These are phyloP conservation scores for Phoenicopterus ruber DNA, from an alignment of 2,113 vertebrate species.

Conservation along the genomic window DNA sequence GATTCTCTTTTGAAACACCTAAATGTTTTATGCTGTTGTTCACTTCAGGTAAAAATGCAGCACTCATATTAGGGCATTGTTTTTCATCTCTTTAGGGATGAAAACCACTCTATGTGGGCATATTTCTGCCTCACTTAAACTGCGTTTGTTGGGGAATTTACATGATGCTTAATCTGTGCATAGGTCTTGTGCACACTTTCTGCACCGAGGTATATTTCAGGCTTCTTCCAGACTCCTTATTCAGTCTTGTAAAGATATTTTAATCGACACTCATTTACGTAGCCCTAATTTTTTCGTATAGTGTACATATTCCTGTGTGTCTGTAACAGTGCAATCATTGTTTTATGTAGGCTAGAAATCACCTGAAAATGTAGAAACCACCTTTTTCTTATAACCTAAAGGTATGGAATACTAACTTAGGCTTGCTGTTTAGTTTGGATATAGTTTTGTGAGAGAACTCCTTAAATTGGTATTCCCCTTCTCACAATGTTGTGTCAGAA, in stretches of 20 bases:
- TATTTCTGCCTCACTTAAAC: slow-evolving; percentile 1
- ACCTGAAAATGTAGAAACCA: slow-evolving; percentile 36
- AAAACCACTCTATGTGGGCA: background rate
- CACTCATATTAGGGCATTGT: slow-evolving; percentile 46
- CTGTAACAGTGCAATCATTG: background rate
- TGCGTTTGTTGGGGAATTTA: background rate
- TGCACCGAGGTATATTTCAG: background rate
- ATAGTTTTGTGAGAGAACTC: background rate
- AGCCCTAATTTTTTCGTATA: background rate
- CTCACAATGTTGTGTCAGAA: background rate
- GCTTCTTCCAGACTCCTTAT: background rate
- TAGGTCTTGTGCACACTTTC: slow-evolving; percentile 4
- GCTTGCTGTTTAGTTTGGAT: background rate
- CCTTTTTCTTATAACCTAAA: slow-evolving; percentile 19
- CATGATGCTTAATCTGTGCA: background rate
- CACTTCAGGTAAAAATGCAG: slow-evolving; percentile 13
- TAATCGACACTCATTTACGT: background rate
- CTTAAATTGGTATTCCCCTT: background rate
- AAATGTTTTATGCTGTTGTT: background rate
- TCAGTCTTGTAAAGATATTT: slow-evolving; percentile 30
- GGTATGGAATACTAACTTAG: background rate
- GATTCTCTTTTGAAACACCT: background rate
- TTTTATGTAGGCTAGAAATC: slow-evolving; percentile 30
- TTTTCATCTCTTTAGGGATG: slow-evolving; percentile 26
- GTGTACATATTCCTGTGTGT: slow-evolving; percentile 62